phyloP scores from a whole-genome alignment of 2,113 vertebrate species.

The Callopanchax toddi region DNA sequence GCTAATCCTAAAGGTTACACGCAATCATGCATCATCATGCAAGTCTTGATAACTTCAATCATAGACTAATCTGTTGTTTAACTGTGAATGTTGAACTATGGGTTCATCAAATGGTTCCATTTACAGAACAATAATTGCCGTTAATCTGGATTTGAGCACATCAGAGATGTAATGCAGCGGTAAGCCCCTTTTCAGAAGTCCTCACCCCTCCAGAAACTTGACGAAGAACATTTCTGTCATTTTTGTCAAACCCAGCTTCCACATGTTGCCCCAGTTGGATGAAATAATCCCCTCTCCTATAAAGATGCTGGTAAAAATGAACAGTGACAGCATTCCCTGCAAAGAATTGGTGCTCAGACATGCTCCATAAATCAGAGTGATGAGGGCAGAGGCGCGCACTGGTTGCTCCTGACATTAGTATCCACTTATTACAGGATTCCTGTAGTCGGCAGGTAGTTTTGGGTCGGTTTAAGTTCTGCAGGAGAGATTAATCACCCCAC shows the following conservation, averaged over 20 bases:
- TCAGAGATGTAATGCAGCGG: background rate
- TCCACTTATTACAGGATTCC: constrained; percentile 20
- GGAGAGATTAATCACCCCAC: constrained; percentile 40
- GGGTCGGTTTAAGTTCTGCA: constrained; percentile 15
- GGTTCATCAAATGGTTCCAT: background rate
- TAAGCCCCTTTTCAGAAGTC: constrained; percentile 25
- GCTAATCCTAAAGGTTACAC: constrained; percentile 13
- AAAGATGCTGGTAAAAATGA: constrained; percentile 42
- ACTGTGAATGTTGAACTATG: background rate
- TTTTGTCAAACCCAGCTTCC: constrained; percentile 5
- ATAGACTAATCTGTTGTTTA: background rate
- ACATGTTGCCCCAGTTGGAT: constrained; percentile 16
- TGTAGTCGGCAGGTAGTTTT: constrained; percentile 5
- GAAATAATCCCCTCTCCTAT: constrained; percentile 37
- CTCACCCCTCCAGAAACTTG: constrained; percentile 17
- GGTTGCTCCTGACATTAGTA: constrained; percentile 4
- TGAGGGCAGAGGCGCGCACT: background rate
- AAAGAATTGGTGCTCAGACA: background rate
- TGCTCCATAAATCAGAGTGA: constrained; percentile 47
- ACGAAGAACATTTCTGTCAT: constrained; percentile 21
- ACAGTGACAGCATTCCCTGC: constrained; percentile 10
- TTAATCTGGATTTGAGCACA: background rate
- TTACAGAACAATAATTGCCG: background rate
- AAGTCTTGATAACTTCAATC: background rate
- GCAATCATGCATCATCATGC: background rate